Percentiles rank a stretch among this genome's conserved stretches.
These are phyloP conservation scores for Epinephelus moara DNA, from an alignment of 2,113 vertebrate species.

Conservation along the genomic window DNA sequence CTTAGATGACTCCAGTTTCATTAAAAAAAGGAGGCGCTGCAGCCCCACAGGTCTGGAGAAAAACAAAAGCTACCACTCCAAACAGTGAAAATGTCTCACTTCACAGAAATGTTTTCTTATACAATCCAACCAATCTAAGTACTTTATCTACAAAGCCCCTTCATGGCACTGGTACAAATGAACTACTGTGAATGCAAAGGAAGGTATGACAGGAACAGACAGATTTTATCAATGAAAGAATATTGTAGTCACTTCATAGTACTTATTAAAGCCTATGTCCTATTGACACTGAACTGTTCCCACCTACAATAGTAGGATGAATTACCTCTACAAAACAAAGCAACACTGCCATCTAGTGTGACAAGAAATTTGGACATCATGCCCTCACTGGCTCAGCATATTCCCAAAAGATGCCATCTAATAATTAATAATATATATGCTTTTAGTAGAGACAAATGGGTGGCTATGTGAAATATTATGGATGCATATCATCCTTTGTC, in stretches of 20 bases:
- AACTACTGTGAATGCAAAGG: neutral
- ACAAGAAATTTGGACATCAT: neutral
- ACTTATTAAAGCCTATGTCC: conserved; percentile 14
- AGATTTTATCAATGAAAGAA: neutral
- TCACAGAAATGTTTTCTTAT: neutral
- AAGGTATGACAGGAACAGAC: neutral
- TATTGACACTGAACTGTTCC: conserved; percentile 1
- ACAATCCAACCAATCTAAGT: neutral
- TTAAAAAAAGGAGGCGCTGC: conserved; percentile 53
- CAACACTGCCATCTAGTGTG: conserved; percentile 82
- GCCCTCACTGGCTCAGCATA: neutral
- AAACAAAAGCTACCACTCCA: conserved; percentile 4
- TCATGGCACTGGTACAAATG: neutral
- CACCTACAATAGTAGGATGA: neutral
- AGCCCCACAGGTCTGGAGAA: conserved; percentile 22
- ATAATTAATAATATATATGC: neutral
- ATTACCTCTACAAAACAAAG: conserved; percentile 28
- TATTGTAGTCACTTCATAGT: neutral
- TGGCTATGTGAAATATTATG: neutral
- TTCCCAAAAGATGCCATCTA: neutral
- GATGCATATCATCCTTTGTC: neutral
- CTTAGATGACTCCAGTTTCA: conserved; percentile 61
- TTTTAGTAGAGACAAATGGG: neutral
- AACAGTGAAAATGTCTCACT: conserved; percentile 13
- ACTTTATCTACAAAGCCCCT: neutral